Evolutionary conservation across 2,888 invertebrate genomes (phyloP), one percentile per base, ranked within the genome.

Genomic region (Acanthacorydalis orientalis): DNA sequence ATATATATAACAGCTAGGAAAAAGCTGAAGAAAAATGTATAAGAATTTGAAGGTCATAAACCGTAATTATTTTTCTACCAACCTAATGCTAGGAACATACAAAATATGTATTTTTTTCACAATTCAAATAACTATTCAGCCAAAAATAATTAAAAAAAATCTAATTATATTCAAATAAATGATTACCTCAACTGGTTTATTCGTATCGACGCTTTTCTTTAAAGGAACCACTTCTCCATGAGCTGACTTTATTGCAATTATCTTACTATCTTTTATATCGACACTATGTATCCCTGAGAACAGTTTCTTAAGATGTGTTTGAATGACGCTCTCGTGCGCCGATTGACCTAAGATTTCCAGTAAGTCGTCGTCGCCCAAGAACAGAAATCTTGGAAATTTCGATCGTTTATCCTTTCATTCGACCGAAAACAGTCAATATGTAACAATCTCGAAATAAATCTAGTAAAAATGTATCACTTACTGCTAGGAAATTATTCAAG

Each of bases 321-420:
- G 92, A 63, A 98, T 88, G 3, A 95, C 84, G 43, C 77, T 75
- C 50, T 87, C 86, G 56, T 90, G 90, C 0, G 87, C 81, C 0
- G 90, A 83, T 67, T 95, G 93, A 0, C 95, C 95, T 10, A 99
- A 74, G 51, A 98, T 78, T 70, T 98, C 97, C 49, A 98, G 68
- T 47, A 98, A 72, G 65, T 99, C 98, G 59, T 98, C 98, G 61
- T 99, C 97, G 50, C 95, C 95, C 52, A 99, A 73, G 63, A 98
- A 98, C 62, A 96, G 92, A 57, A 99, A 86, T 50, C 98, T 74
- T 7, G 98, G 95, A 68, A 98, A 99, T 44, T 81, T 75, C 1
- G 85, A 80, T 38, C 98, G 77, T 66, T 97, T 98, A 56, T 91
- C 90, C 89, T 93, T 64, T 41, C 60, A 60, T 50, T 39, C 40